Evolutionary conservation across 2,888 invertebrate species (phyloP), one percentile per base, ranked within the genome.

Genomic region (Tipula helvola): DNA sequence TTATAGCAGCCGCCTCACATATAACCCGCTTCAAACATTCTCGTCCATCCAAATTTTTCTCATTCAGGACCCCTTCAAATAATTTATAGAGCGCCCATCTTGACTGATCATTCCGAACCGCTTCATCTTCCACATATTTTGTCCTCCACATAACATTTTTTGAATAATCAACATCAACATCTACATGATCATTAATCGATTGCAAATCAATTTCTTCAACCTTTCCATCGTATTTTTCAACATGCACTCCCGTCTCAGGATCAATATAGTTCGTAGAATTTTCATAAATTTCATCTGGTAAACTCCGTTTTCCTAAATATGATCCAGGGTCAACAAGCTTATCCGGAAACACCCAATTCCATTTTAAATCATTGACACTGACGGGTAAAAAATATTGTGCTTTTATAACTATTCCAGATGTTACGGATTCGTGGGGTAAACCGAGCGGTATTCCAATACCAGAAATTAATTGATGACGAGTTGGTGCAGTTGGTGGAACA

Each of bases 21-120:
- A 96, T 95, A 88, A 95, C 93, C 88, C 95, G 93, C 88, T 96
- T 91, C 88, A 96, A 90, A 91, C 96, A 96, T 52, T 94, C 93
- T 88, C 94, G 93, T 7, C 95, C 95, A 87, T 93, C 92, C 88
- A 94, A 92, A 13, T 94, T 93, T 89, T 94, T 93, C 89, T 95
- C 92, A 89, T 93, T 92, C 52, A 92, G 92, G 90, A 94, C 93
- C 85, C 93, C 92, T 88, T 94, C 94, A 28, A 95, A 89, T 52
- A 93, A 91, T 90, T 93, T 94, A 90, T 96, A 96, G 88, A 95
- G 92, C 89, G 93, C 93, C 95, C 95, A 95, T 89, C 94, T 90
- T 87, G 92, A 92, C 91, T 92, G 92, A 89, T 91, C 90, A 28
- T 44, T 42, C 16, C 47, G 42, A 2, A 44, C 36, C 42, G 42